These are phyloP conservation scores for Tylochromis polylepis DNA, from an alignment of 2,113 vertebrate genomes.

Conservation along the genomic window DNA sequence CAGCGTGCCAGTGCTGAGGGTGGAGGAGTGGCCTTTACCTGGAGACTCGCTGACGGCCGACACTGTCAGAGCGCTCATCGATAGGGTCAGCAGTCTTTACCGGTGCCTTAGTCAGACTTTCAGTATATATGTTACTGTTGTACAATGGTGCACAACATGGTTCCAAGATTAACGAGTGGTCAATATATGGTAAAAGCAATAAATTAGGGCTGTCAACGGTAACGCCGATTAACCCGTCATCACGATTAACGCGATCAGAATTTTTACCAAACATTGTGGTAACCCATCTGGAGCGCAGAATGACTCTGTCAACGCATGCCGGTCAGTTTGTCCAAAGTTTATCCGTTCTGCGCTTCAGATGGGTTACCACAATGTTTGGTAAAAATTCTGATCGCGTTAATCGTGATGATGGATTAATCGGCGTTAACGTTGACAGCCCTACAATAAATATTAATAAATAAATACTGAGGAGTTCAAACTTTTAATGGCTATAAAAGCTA, in stretches of 20 bases:
- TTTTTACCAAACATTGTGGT: too few relatives aligned
- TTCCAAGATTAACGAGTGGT: neutral
- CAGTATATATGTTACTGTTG: neutral
- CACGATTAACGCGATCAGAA: too few relatives aligned
- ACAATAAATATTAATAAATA: neutral
- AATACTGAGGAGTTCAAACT: neutral
- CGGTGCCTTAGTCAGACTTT: neutral
- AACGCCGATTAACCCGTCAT: too few relatives aligned
- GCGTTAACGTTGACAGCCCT: too few relatives aligned
- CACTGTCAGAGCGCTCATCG: constrained; percentile 80
- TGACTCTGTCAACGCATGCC: too few relatives aligned
- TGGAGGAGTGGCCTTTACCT: constrained; percentile 89
- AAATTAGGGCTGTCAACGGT: too few relatives aligned
- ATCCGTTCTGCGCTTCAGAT: too few relatives aligned
- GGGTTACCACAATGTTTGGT: too few relatives aligned
- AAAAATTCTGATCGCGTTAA: too few relatives aligned
- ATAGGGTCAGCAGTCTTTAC: constrained; percentile 78
- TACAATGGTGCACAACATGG: neutral
- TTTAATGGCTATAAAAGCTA: neutral
- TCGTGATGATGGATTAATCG: too few relatives aligned
- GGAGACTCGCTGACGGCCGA: constrained; percentile 83
- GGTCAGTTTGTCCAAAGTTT: too few relatives aligned
- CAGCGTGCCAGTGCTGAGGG: constrained; percentile 81
- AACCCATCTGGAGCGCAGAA: too few relatives aligned
- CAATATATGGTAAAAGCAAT: neutral